Evolutionary conservation across 2,797 vertebrate genomes (phyloP).

Genomic region (Simalia tracyae): DNA sequence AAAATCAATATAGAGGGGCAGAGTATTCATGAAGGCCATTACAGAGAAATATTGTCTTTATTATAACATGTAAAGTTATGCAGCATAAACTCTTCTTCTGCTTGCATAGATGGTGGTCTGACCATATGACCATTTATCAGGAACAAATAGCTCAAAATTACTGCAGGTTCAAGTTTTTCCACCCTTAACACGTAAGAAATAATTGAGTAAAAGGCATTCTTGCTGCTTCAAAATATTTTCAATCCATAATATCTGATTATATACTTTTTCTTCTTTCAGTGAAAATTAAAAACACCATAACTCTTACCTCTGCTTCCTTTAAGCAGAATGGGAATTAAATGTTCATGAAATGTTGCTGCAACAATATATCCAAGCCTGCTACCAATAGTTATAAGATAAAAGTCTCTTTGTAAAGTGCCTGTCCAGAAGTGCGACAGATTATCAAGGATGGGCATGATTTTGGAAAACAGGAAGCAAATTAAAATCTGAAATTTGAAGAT

Average conservation of each 20-base stretch:
- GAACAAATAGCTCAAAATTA: not conserved
- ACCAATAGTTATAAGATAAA: not conserved
- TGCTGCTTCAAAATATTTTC: slow-evolving; percentile 1
- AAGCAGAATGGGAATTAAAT: not conserved
- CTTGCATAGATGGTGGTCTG: not conserved
- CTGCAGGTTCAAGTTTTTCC: not conserved
- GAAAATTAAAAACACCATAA: not conserved
- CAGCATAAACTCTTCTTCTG: not conserved
- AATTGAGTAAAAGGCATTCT: not conserved
- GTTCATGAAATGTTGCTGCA: slow-evolving; percentile 11
- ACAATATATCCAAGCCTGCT: not conserved
- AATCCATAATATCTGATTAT: not conserved
- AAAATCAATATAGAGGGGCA: not conserved
- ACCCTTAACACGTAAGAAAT: not conserved
- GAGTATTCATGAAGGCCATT: not conserved
- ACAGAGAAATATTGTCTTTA: not conserved
- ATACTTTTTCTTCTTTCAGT: not conserved
- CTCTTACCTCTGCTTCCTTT: not conserved
- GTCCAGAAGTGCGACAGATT: not conserved
- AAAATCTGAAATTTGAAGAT: not conserved
- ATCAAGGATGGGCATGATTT: slow-evolving; percentile 11
- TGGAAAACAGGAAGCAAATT: slow-evolving; percentile 25
- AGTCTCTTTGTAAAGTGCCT: not conserved
- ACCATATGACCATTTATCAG: not conserved
- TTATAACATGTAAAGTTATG: not conserved